These are phyloP conservation scores for Atherix ibis DNA, from an alignment of 2,888 invertebrate species.

Conservation along the genomic window DNA sequence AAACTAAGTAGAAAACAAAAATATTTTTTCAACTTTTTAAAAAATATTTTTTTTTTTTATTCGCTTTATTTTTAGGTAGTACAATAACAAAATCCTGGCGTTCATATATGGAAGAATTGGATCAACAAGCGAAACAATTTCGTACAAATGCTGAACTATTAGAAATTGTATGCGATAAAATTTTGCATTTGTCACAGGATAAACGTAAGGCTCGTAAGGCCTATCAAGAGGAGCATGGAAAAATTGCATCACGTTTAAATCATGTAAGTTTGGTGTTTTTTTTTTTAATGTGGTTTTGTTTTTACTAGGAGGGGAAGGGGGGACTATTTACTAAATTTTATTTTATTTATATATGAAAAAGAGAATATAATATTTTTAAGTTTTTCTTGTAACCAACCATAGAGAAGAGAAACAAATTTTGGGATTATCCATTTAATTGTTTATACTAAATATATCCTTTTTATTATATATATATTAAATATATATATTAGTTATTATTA, in stretches of 20 bases:
- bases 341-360: no score
- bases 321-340: no score
- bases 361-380: no score
- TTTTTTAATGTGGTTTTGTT: not conserved
- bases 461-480: no score
- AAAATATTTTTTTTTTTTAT: conserved; percentile 9
- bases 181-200: conserved; percentile 67
- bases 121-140: conserved; percentile 66
- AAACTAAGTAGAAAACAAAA: no score
- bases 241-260: conserved; percentile 64
- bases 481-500: no score
- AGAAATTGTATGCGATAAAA: conserved; percentile 67
- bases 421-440: no score
- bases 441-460: no score
- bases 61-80: conserved; percentile 35
- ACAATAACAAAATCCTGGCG: conserved; percentile 60
- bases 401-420: no score
- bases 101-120: conserved; percentile 77
- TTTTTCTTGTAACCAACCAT: no score
- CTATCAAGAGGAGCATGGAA: conserved; percentile 78
- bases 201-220: conserved; percentile 72
- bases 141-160: conserved; percentile 73
- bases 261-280: conserved; percentile 58
- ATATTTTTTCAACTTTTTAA: no score
- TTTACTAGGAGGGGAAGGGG: no score